These are phyloP conservation scores for Atherinomorus stipes DNA, from an alignment of 2,113 vertebrate genomes.

Conservation along the genomic window DNA sequence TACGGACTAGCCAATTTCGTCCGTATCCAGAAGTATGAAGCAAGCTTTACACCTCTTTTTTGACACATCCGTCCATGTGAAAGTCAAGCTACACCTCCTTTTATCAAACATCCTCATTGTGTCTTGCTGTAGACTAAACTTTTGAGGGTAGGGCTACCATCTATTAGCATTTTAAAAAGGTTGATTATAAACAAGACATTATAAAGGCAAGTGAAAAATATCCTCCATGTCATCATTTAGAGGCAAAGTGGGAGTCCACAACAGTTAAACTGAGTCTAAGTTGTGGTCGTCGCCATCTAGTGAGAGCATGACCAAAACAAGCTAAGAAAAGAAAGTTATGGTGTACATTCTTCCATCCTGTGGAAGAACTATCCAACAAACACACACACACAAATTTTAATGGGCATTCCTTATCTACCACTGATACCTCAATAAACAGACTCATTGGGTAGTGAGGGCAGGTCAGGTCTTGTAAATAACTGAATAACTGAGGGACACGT, in stretches of 20 bases:
- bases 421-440: conserved; percentile 52
- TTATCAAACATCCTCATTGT: too few species aligned
- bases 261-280: conserved; percentile 13
- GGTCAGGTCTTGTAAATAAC: conserved; percentile 34
- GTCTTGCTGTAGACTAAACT: background rate
- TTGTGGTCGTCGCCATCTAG: background rate
- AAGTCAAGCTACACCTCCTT: too few species aligned
- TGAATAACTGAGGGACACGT: conserved; percentile 13
- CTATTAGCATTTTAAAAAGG: background rate
- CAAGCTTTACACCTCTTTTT: too few species aligned
- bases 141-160: background rate
- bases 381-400: conserved; percentile 39
- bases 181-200: too few species aligned
- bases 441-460: conserved; percentile 34
- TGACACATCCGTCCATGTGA: too few species aligned
- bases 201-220: background rate
- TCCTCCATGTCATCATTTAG: background rate
- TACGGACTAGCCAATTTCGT: too few species aligned
- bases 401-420: conserved; percentile 53
- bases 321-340: conserved; percentile 34
- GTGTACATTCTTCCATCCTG: conserved; percentile 31
- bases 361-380: too few species aligned
- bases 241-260: background rate
- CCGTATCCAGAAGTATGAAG: too few species aligned
- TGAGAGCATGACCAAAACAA: conserved; percentile 16